Base-by-base conservation (phyloP, 2,888 invertebrate species). In the Ormia ochracea region DNA sequence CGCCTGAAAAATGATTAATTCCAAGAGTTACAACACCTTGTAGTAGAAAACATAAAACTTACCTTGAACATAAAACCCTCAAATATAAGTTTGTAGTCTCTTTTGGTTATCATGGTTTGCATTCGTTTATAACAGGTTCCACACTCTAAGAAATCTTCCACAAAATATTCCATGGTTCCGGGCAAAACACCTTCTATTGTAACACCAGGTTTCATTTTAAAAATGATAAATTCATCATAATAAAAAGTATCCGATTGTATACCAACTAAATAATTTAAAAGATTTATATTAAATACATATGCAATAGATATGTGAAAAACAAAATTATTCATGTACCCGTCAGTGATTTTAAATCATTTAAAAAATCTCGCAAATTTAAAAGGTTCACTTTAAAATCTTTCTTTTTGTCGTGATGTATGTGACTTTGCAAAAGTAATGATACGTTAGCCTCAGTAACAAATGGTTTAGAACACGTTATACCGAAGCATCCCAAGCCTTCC, bases 181-280 rank as follows among this genome's bases (percentile, higher is more conserved):
- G 90, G 90, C 0, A 92, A 90, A 74, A 93, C 87, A 1, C 90
- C 91, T 81, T 90, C 90, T 2, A 92, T 82, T 0, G 91, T 90
- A 52, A 92, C 85, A 66, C 90, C 86, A 0, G 90, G 87, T 73
- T 88, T 88, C 88, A 92, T 89, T 43, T 85, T 85, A 83, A 93
- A 92, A 43, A 89, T 86, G 2, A 88, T 84, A 33, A 90, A 88
- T n/a, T 89, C 85, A 59, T 88, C 90, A 81, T 89, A 90, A 0
- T 89, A 87, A 83, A 93, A 92, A 0, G 92, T 91, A 54, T 86
- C 91, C 61, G 93, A 92, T 85, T 92, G 92, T 78, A 93, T 88
- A 4, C 93, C 93, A 88, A 92, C 92, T 91, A 28, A 45, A 21
- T 50, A 14, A 4, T 28, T 50, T 4, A 1, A 19, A 21, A 48